Conservation (phyloP, 2,797 vertebrate species). For the Sebastes cheni region DNA sequence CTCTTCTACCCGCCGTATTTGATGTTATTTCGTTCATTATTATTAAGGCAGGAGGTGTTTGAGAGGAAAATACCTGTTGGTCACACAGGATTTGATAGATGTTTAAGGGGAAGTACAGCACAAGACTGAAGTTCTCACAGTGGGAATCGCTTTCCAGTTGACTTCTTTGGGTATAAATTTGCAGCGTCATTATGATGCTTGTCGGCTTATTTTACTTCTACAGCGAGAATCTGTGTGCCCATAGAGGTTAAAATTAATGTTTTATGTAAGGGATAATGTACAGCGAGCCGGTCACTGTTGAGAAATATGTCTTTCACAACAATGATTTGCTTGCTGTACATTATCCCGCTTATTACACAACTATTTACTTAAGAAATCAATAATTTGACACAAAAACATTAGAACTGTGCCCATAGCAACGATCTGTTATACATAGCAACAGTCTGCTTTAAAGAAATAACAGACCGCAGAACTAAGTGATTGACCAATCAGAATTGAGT, state of each 20-base stretch:
- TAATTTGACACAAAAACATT: too few relatives aligned
- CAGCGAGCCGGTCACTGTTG: too few relatives aligned
- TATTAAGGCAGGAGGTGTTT: constrained; percentile 46
- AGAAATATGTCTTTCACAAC: too few relatives aligned
- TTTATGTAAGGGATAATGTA: not conserved
- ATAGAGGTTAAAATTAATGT: not conserved
- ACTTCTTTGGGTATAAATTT: constrained; percentile 11
- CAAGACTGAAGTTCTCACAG: constrained; percentile 20
- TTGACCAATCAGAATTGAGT: too few relatives aligned
- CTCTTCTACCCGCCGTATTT: constrained; percentile 40
- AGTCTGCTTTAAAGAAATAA: too few relatives aligned
- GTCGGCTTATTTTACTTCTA: not conserved
- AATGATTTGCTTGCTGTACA: too few relatives aligned
- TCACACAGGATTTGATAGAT: constrained; percentile 27
- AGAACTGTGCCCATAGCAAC: too few relatives aligned
- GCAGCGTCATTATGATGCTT: not conserved
- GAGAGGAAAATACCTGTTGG: constrained; percentile 70
- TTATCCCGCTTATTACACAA: too few relatives aligned
- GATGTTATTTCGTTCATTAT: constrained; percentile 60
- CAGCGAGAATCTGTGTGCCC: not conserved
- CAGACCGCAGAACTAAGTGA: too few relatives aligned
- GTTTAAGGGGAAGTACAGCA: constrained; percentile 68
- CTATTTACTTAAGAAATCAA: too few relatives aligned
- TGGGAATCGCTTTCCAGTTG: constrained; percentile 36
- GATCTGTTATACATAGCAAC: too few relatives aligned